Evolutionary conservation across 2,797 vertebrate species (phyloP), one percentile per base, ranked within the genome.

Genomic region (Picus viridis): DNA sequence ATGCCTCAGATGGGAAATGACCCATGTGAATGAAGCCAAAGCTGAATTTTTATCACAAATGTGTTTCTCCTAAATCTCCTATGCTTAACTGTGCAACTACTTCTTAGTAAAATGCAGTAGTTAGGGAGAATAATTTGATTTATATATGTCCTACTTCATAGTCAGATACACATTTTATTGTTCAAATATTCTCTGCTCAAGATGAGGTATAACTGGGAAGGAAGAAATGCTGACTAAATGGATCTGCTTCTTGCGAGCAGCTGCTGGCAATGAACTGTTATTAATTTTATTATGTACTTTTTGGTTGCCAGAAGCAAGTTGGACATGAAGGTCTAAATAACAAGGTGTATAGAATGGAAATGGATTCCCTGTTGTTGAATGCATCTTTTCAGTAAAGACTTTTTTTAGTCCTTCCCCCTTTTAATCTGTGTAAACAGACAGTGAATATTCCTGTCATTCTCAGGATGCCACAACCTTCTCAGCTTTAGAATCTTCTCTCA

Each of bases 261-360:
- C 96, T 97, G 96, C 96, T 93, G 86, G 86, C 92, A 96, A 90
- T 90, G 95, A 95, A 91, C 93, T 95, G 91, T 96, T 95, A 96
- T 93, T 96, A 96, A 97, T 97, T 97, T 95, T 95, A 92, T 96
- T 96, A 93, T 85, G 82, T 84, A 77, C 88, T 95, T 95, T 92
- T 91, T 92, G 92, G 84, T 91, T 92, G 92, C 92, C 93, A 95
- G 78, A 95, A 96, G 84, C 72, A 89, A 96, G 83, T 1, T 83
- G 71, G 86, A 83, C 8, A 23, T 51, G 90, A 79, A 93, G 29
- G 81, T 89, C 88, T 67, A 82, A 91, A 91, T 83, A 95, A 76
- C 70, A 79, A 96, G 78, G 87, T 93, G 56, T 83, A 68, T 54
- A 62, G 89, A 77, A 74, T 20, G 65, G 58, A 90, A 91, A 82